phyloP scores from a whole-genome alignment of 2,888 invertebrate species.

The Pantelozetes paolii region DNA sequence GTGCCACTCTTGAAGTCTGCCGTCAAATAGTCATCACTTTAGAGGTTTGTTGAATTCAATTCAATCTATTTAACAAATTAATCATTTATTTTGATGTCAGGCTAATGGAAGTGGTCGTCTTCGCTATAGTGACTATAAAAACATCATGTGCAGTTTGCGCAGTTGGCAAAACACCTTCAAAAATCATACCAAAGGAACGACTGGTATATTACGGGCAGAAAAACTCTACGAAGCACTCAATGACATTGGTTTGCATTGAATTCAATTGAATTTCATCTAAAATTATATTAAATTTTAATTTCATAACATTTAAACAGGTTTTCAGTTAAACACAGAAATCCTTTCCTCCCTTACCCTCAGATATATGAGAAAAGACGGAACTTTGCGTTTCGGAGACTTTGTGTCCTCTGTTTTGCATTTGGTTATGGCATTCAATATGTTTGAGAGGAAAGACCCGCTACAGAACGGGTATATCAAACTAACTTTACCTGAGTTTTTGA shows the following conservation, averaged over 20 bases:
- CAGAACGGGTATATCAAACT: conserved; percentile 76
- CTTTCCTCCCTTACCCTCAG: conserved; percentile 74
- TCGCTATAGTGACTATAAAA: conserved; percentile 78
- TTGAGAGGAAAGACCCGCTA: conserved; percentile 72
- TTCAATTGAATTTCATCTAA: background rate
- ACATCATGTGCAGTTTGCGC: conserved; percentile 83
- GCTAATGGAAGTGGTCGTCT: conserved; percentile 73
- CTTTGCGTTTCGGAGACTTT: conserved; percentile 83
- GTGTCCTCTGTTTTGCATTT: conserved; percentile 82
- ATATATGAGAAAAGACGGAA: conserved; percentile 88
- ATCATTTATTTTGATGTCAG: conserved; percentile 53
- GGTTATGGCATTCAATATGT: conserved; percentile 79
- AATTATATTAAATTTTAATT: background rate
- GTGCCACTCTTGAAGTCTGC: conserved; percentile 85
- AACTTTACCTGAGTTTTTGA: conserved; percentile 74
- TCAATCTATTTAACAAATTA: conserved; percentile 19
- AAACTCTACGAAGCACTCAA: conserved; percentile 73
- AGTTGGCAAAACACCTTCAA: conserved; percentile 86
- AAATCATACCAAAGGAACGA: conserved; percentile 82
- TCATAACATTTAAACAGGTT: conserved; percentile 57
- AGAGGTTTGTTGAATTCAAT: conserved; percentile 60
- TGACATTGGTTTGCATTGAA: conserved; percentile 66
- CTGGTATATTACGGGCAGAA: conserved; percentile 81
- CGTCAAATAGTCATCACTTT: conserved; percentile 80
- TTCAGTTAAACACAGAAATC: conserved; percentile 77